Percentiles rank a stretch among this genome's conserved stretches.
These are phyloP conservation scores for Boulengeromyrus knoepffleri DNA, from an alignment of 2,113 vertebrate species.

Conservation along the genomic window DNA sequence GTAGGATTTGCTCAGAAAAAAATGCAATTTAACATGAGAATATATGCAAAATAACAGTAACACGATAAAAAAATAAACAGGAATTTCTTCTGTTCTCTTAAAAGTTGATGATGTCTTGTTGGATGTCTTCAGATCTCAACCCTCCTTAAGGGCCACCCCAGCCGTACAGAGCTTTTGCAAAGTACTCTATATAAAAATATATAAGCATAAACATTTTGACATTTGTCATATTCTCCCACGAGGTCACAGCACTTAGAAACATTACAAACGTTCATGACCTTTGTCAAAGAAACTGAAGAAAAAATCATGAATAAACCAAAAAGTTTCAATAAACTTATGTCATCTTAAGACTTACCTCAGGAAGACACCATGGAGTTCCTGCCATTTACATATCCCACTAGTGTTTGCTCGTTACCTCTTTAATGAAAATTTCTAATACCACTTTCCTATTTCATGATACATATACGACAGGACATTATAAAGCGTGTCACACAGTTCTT, in stretches of 20 bases:
- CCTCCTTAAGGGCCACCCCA: neutral
- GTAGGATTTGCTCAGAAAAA: neutral
- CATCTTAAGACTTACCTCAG: neutral
- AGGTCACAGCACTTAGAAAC: neutral
- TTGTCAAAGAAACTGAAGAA: neutral
- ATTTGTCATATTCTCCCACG: neutral
- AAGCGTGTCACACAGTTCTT: neutral
- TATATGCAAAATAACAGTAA: neutral
- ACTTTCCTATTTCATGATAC: neutral
- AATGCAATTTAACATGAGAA: neutral
- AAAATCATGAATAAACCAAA: neutral
- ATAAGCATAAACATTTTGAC: neutral
- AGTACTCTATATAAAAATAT: neutral
- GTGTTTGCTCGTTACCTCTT: neutral
- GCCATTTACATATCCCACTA: neutral
- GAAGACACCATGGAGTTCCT: neutral
- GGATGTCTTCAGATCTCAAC: neutral
- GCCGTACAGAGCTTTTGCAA: neutral
- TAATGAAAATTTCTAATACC: neutral
- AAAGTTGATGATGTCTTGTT: neutral
- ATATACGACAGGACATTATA: neutral
- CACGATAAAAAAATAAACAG: neutral
- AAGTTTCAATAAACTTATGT: neutral
- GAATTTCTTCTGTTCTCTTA: neutral
- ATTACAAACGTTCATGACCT: neutral